Percentiles rank a stretch among this genome's conserved stretches.
These are phyloP conservation scores for Agapornis roseicollis DNA, from an alignment of 2,113 vertebrate species.

Conservation along the genomic window DNA sequence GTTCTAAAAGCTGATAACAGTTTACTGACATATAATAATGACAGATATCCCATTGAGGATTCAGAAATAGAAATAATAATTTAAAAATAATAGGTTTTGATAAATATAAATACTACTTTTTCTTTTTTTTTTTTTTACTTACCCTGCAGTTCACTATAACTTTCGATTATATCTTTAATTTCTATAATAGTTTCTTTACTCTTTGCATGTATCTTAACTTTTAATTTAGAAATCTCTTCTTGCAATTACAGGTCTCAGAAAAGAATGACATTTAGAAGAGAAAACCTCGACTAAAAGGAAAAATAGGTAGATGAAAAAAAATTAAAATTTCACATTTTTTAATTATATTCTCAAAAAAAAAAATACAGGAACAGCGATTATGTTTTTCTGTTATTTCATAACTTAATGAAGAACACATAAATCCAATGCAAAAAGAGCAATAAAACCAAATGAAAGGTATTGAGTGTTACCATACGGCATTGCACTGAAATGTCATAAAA, in stretches of 20 bases:
- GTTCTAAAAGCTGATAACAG: background rate
- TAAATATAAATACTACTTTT: background rate
- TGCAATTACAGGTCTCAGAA: background rate
- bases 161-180: background rate
- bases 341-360: background rate
- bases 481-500: slow-evolving; percentile 53
- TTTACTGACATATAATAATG: background rate
- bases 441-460: slow-evolving; percentile 55
- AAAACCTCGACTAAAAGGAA: background rate
- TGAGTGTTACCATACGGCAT: slow-evolving; percentile 6
- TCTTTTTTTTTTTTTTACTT: background rate
- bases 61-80: background rate
- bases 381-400: background rate
- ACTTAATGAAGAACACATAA: background rate
- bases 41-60: background rate
- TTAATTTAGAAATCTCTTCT: background rate
- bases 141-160: background rate
- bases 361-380: background rate
- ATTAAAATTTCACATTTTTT: background rate
- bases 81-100: background rate
- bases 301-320: background rate
- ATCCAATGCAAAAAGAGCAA: slow-evolving; percentile 20
- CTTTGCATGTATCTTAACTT: background rate
- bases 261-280: background rate
- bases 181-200: background rate